These are phyloP conservation scores for Liodrosophila aerea DNA, from an alignment of 2,888 invertebrate species.

Conservation along the genomic window DNA sequence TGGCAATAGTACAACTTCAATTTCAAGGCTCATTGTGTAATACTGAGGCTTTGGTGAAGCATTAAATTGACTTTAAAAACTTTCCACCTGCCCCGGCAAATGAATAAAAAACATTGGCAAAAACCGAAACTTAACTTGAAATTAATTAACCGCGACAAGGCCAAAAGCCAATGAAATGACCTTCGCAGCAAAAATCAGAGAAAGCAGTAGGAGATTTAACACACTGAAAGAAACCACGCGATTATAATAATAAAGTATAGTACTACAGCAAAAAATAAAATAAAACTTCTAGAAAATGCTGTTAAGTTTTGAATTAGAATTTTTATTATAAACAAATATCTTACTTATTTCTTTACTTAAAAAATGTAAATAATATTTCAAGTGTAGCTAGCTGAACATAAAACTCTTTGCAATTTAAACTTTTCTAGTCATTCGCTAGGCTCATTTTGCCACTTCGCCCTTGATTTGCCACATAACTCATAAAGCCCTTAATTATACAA, in stretches of 20 bases:
- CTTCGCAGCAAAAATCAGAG: background rate
- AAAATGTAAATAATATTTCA: too few relatives aligned
- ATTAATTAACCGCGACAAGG: slow-evolving; percentile 71
- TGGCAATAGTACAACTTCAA: slow-evolving; percentile 31
- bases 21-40: slow-evolving; percentile 71
- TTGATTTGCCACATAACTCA: slow-evolving; percentile 52
- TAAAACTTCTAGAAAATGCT: too few relatives aligned
- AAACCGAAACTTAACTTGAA: slow-evolving; percentile 66
- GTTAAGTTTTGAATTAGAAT: too few relatives aligned
- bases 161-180: slow-evolving; percentile 22
- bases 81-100: slow-evolving; percentile 53
- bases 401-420: slow-evolving; percentile 36
- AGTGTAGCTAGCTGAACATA: too few relatives aligned
- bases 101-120: slow-evolving; percentile 14
- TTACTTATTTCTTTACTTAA: too few relatives aligned
- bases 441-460: slow-evolving; percentile 9
- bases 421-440: slow-evolving; percentile 28
- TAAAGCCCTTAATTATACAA: slow-evolving; percentile 69
- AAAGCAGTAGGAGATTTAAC: background rate
- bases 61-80: slow-evolving; percentile 72
- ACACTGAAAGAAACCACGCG: background rate
- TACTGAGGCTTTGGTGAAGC: slow-evolving; percentile 55
- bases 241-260: too few relatives aligned
- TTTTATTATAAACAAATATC: too few relatives aligned
- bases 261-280: too few relatives aligned